These are phyloP conservation scores for Plecturocebus donacophilus DNA, from an alignment of 2,113 vertebrate genomes.

Conservation along the genomic window DNA sequence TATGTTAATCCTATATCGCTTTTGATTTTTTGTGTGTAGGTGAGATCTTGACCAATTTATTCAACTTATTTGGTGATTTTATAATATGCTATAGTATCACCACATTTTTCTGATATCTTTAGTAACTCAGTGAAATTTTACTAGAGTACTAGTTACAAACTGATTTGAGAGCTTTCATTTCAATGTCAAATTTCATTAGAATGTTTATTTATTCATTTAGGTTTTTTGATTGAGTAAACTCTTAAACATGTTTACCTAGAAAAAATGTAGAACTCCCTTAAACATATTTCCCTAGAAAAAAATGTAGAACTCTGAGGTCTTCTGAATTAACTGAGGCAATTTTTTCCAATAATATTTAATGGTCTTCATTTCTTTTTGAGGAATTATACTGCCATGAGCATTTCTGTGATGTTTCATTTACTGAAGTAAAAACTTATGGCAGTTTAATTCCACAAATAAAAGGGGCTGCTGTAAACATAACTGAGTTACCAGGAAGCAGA, in stretches of 20 bases:
- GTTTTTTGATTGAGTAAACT: slow-evolving; percentile 24
- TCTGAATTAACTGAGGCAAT: slow-evolving; percentile 58
- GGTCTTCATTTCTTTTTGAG: slow-evolving; percentile 57
- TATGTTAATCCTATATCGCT: neutral
- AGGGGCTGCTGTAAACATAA: slow-evolving; percentile 80
- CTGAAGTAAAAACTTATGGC: slow-evolving; percentile 76
- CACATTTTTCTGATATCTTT: neutral
- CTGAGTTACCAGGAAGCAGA: slow-evolving; percentile 84
- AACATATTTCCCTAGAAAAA: neutral
- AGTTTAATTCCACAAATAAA: slow-evolving; percentile 79
- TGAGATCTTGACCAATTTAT: neutral
- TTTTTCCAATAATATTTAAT: slow-evolving; percentile 73
- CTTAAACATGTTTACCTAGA: slow-evolving; percentile 38
- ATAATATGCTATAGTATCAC: slow-evolving; percentile 42
- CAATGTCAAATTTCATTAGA: slow-evolving; percentile 53
- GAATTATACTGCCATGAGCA: slow-evolving; percentile 49
- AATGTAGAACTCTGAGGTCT: neutral
- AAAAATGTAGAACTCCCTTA: neutral
- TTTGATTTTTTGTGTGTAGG: neutral
- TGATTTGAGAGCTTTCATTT: slow-evolving; percentile 51
- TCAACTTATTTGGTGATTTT: slow-evolving; percentile 29
- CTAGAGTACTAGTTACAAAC: slow-evolving; percentile 43
- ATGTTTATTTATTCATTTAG: slow-evolving; percentile 47
- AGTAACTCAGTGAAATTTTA: slow-evolving; percentile 46
- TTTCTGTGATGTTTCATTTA: slow-evolving; percentile 67